Evolutionary conservation across 37 sponge, comb jelly and placozoan genomes (phyloP).

Genomic region (Ianthella basta): DNA sequence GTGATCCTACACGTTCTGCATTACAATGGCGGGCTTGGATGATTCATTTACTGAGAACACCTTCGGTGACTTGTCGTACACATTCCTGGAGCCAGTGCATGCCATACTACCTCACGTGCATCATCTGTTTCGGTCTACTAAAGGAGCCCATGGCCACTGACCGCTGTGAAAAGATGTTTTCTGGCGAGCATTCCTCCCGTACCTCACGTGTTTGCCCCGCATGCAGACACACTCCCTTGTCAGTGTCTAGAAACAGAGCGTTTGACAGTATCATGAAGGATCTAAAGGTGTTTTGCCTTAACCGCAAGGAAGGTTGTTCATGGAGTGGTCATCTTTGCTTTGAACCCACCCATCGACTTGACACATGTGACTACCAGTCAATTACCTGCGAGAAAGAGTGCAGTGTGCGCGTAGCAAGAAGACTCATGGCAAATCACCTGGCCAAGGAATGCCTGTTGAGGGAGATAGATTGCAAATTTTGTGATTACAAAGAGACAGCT

Average conservation of each 20-base stretch:
- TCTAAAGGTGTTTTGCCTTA: background rate
- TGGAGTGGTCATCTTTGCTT: conserved; percentile 17
- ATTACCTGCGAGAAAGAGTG: background rate
- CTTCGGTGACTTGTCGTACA: conserved; percentile 9
- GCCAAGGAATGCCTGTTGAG: background rate
- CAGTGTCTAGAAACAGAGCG: conserved; percentile 1
- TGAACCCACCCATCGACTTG: background rate
- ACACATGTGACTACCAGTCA: background rate
- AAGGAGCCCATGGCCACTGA: conserved; percentile 20
- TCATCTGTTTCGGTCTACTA: background rate
- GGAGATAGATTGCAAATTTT: background rate
- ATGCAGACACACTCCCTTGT: background rate
- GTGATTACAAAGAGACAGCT: background rate
- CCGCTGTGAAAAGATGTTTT: conserved; percentile 9
- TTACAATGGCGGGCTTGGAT: too few relatives aligned
- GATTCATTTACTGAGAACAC: too few relatives aligned
- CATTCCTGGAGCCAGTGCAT: background rate
- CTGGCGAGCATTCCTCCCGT: background rate
- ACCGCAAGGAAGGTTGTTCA: background rate
- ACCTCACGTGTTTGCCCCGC: background rate
- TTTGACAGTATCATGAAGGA: conserved; percentile 7
- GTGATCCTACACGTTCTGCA: too few relatives aligned
- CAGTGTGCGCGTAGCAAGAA: background rate
- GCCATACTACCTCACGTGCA: conserved; percentile 9
- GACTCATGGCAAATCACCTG: background rate